Percentiles rank a stretch among this genome's conserved stretches.
These are phyloP conservation scores for Wasmannia auropunctata DNA, from an alignment of 1,140 invertebrate species.

Conservation along the genomic window DNA sequence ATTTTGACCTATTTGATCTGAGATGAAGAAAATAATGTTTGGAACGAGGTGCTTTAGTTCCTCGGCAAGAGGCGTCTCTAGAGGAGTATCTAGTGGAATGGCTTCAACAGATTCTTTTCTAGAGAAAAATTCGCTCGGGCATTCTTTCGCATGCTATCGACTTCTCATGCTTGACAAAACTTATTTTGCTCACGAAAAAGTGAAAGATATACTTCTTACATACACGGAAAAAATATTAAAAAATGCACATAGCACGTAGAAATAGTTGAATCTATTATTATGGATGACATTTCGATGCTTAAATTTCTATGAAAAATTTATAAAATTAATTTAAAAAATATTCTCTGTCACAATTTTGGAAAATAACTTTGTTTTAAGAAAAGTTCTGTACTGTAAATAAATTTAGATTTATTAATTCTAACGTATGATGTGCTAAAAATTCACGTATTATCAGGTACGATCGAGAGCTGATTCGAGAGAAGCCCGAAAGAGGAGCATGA, in stretches of 20 bases:
- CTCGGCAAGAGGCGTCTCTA: background rate
- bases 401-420: background rate
- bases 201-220: background rate
- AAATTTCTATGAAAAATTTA: background rate
- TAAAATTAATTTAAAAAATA: background rate
- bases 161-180: background rate
- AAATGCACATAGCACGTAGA: too few species aligned
- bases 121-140: conserved; percentile 40
- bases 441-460: background rate
- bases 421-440: background rate
- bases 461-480: background rate
- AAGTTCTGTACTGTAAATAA: background rate
- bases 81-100: background rate
- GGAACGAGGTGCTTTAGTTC: background rate
- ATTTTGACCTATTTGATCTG: background rate
- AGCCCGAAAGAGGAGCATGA: background rate
- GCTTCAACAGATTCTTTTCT: conserved; percentile 19
- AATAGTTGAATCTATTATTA: background rate
- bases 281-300: background rate
- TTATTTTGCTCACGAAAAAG: background rate
- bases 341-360: background rate
- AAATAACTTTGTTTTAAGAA: background rate
- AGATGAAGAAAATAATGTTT: conserved; percentile 24
- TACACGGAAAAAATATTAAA: too few species aligned
- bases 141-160: background rate